These are phyloP conservation scores for Siphamia tubifer DNA, from an alignment of 2,113 vertebrate species.

Conservation along the genomic window DNA sequence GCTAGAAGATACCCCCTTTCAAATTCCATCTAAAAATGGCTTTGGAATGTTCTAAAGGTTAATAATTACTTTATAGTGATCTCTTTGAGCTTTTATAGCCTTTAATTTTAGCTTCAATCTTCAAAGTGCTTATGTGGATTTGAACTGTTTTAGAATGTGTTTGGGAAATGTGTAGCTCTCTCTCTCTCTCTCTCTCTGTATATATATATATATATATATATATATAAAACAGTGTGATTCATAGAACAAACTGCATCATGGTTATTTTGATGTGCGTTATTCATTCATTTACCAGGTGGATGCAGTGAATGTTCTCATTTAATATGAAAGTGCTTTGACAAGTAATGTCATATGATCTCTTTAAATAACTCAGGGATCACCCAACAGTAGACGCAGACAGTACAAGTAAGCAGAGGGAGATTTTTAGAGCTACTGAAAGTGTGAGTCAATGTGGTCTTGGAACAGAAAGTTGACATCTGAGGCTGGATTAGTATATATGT, in stretches of 20 bases:
- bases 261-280: not conserved
- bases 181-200: too few species aligned
- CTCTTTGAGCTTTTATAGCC: too few species aligned
- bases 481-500: not conserved
- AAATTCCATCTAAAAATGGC: too few species aligned
- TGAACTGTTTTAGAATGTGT: not conserved
- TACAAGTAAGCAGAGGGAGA: not conserved
- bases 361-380: not conserved
- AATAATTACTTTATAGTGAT: too few species aligned
- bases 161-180: not conserved
- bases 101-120: rapidly evolving
- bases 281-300: not conserved
- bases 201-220: too few species aligned
- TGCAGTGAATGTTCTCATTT: not conserved
- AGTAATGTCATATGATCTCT: conserved; percentile 17
- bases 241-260: not conserved
- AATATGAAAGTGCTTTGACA: conserved; percentile 8
- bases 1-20: too few species aligned
- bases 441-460: not conserved
- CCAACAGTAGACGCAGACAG: not conserved
- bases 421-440: not conserved
- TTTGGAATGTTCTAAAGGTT: too few species aligned
- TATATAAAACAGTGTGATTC: not conserved
- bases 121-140: not conserved
- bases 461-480: not conserved